Conservation (phyloP, 1,140 invertebrate genomes). For the Monomorium pharaonis region DNA sequence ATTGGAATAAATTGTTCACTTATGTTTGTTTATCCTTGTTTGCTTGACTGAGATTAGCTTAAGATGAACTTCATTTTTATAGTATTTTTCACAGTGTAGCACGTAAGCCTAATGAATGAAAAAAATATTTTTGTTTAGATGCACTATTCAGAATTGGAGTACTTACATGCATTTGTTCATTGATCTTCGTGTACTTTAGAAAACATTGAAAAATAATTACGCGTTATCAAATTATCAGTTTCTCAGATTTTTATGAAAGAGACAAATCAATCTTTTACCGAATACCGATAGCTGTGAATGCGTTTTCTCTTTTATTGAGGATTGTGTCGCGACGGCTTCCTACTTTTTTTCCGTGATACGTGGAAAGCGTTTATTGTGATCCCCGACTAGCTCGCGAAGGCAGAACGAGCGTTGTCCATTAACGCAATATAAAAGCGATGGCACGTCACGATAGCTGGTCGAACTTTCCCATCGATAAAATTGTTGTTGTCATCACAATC, state of each 20-base stretch:
- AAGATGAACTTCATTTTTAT: not conserved
- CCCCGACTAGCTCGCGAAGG: not conserved
- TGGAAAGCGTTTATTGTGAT: constrained; percentile 36
- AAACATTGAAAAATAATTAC: not conserved
- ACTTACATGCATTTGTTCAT: not conserved
- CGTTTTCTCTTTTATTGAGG: not conserved
- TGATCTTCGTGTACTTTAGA: not conserved
- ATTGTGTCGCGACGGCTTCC: not conserved
- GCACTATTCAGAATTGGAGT: not conserved
- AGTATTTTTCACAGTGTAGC: not conserved
- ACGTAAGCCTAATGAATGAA: not conserved
- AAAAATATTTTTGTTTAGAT: not conserved
- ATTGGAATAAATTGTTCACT: not conserved
- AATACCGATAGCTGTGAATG: not conserved
- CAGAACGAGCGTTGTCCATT: constrained; percentile 25
- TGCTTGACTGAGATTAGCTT: not conserved
- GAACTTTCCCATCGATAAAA: constrained; percentile 31
- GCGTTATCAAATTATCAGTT: not conserved
- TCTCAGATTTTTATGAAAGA: not conserved
- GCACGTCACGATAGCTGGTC: not conserved
- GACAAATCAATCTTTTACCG: constrained; percentile 12
- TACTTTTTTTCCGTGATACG: constrained; percentile 12
- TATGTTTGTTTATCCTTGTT: not conserved
- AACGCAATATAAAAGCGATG: constrained; percentile 24
- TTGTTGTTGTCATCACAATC: not conserved